These are phyloP conservation scores for Seira ritae DNA, from an alignment of 2,888 invertebrate species.

Conservation along the genomic window DNA sequence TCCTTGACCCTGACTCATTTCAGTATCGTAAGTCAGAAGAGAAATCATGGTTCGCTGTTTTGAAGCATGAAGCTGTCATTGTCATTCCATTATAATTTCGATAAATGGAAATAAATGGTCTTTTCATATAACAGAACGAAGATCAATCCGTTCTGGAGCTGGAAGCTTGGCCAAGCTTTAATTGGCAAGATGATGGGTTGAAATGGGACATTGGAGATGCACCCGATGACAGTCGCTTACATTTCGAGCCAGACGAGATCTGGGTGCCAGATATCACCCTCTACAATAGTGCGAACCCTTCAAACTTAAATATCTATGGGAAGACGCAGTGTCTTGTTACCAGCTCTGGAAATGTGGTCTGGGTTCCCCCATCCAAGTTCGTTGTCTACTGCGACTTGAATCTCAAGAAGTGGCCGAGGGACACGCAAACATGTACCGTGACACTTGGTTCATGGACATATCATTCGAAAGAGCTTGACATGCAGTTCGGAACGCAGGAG, in stretches of 20 bases:
- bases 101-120: no score
- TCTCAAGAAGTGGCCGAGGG: slow-evolving; percentile 85
- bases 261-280: slow-evolving; percentile 70
- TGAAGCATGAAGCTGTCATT: no score
- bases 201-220: slow-evolving; percentile 55
- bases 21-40: slow-evolving; percentile 70
- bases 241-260: slow-evolving; percentile 67
- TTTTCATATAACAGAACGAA: slow-evolving; percentile 59
- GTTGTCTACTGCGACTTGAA: slow-evolving; percentile 82
- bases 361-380: slow-evolving; percentile 84
- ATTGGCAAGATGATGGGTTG: slow-evolving; percentile 66
- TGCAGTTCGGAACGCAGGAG: slow-evolving; percentile 54
- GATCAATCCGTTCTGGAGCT: slow-evolving; percentile 68
- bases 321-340: slow-evolving; percentile 78
- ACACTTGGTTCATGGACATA: slow-evolving; percentile 86
- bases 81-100: no score
- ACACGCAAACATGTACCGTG: slow-evolving; percentile 80
- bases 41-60: slow-evolving; percentile 54
- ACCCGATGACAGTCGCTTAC: slow-evolving; percentile 52
- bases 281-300: slow-evolving; percentile 61
- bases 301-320: slow-evolving; percentile 58
- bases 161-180: slow-evolving; percentile 69
- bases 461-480: slow-evolving; percentile 75
- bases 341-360: slow-evolving; percentile 79
- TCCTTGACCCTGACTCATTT: slow-evolving; percentile 66